Conservation (phyloP, 2,888 invertebrate genomes). For the Drosophila nr. perissopoda region DNA sequence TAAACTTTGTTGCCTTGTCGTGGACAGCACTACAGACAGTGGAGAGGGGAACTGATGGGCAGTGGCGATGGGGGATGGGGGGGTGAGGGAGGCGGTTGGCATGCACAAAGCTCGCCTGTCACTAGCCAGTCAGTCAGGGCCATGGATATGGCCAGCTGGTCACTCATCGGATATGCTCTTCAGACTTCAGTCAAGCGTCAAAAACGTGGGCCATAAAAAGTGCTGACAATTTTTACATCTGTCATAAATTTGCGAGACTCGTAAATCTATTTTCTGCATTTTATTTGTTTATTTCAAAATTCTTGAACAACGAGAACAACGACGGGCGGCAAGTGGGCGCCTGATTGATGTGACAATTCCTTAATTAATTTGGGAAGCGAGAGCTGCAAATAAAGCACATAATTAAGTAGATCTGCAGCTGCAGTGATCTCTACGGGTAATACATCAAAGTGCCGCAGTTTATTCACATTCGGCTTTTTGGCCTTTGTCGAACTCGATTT, state of each 20-base stretch:
- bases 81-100: slow-evolving; percentile 1
- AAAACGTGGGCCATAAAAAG: slow-evolving; percentile 52
- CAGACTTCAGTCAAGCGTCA: slow-evolving; percentile 62
- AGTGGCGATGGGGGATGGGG: neutral
- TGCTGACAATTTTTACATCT: slow-evolving; percentile 76
- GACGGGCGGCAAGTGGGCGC: slow-evolving; percentile 64
- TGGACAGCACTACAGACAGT: neutral
- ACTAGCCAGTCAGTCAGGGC: slow-evolving; percentile 37
- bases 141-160: slow-evolving; percentile 63
- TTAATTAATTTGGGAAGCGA: slow-evolving; percentile 74
- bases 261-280: slow-evolving; percentile 79
- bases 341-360: slow-evolving; percentile 82
- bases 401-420: slow-evolving; percentile 65
- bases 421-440: slow-evolving; percentile 47
- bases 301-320: slow-evolving; percentile 39
- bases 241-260: slow-evolving; percentile 74
- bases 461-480: slow-evolving; percentile 63
- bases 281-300: slow-evolving; percentile 78
- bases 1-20: slow-evolving; percentile 41
- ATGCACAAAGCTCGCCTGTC: slow-evolving; percentile 8
- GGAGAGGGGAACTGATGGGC: neutral
- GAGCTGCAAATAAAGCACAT: slow-evolving; percentile 42
- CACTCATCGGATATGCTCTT: slow-evolving; percentile 34
- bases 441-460: slow-evolving; percentile 66
- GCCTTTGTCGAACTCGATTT: slow-evolving; percentile 34